Evolutionary conservation across 2,797 vertebrate genomes (phyloP).

Genomic region (Gadopsis bispinosus): DNA sequence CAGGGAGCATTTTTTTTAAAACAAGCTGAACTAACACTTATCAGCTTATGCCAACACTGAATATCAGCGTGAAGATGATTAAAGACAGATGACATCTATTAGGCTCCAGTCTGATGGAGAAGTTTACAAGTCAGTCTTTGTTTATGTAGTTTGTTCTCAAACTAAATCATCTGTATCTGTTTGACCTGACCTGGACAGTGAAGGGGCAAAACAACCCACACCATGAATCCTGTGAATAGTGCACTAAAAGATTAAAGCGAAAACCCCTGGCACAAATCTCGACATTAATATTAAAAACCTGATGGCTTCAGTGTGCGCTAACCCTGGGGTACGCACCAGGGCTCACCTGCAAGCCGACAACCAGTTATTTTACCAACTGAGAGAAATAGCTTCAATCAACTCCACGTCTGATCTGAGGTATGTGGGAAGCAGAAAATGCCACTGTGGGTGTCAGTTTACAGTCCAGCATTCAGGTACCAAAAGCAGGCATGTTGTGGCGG

Average conservation of each 20-base stretch:
- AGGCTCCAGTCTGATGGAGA: conserved; percentile 1
- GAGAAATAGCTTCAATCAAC: conserved; percentile 19
- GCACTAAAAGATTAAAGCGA: background rate
- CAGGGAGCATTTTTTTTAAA: conserved; percentile 37
- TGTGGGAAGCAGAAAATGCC: conserved; percentile 62
- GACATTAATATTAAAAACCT: conserved; percentile 2
- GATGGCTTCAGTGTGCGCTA: background rate
- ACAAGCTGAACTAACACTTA: conserved; percentile 25
- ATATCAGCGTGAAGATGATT: conserved; percentile 19
- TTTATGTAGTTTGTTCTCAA: conserved; percentile 36
- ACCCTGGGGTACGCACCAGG: background rate
- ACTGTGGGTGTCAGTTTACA: conserved; percentile 74
- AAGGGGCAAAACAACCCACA: background rate
- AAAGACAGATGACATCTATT: conserved; percentile 2
- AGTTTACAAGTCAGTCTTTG: conserved; percentile 23
- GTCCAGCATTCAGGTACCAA: conserved; percentile 72
- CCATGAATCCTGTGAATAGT: background rate
- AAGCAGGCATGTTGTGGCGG: conserved; percentile 69
- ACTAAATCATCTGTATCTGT: conserved; percentile 38
- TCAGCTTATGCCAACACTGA: conserved; percentile 20
- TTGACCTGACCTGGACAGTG: conserved; percentile 32
- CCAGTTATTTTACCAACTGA: conserved; percentile 10
- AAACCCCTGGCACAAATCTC: background rate
- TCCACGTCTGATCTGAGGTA: conserved; percentile 43
- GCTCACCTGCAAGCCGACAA: conserved; percentile 22